phyloP scores from a whole-genome alignment of 1,140 invertebrate species.

The Daktulosphaira vitifoliae region DNA sequence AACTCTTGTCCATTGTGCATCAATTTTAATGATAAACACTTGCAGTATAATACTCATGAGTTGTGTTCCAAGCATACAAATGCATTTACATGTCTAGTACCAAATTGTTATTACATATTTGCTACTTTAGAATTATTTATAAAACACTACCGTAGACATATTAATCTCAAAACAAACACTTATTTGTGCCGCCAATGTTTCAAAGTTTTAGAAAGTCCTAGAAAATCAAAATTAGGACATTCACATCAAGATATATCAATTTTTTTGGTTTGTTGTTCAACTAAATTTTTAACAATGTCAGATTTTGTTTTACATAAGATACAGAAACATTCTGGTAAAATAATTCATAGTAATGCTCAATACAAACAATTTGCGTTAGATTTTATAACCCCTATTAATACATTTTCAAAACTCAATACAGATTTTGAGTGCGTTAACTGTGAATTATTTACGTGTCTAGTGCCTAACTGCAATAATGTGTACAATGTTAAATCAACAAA shows the following conservation, averaged over 20 bases:
- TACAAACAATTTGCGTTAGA: too few relatives aligned
- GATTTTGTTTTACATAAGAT: background rate
- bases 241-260: background rate
- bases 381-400: too few relatives aligned
- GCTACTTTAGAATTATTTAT: background rate
- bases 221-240: background rate
- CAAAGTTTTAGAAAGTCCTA: background rate
- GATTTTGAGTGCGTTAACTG: background rate
- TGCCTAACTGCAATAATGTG: background rate
- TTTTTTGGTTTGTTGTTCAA: background rate
- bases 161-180: background rate
- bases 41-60: background rate
- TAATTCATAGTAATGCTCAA: too few relatives aligned
- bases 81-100: background rate
- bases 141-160: background rate
- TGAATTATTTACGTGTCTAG: slow-evolving; percentile 1
- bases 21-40: background rate
- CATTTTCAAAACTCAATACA: background rate
- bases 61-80: background rate
- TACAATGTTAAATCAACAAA: background rate
- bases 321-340: background rate
- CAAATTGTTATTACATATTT: background rate
- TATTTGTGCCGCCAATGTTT: background rate
- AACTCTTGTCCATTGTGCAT: background rate
- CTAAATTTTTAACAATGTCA: background rate